Conservation (phyloP, 2,888 invertebrate genomes). For the Nebria salina region DNA sequence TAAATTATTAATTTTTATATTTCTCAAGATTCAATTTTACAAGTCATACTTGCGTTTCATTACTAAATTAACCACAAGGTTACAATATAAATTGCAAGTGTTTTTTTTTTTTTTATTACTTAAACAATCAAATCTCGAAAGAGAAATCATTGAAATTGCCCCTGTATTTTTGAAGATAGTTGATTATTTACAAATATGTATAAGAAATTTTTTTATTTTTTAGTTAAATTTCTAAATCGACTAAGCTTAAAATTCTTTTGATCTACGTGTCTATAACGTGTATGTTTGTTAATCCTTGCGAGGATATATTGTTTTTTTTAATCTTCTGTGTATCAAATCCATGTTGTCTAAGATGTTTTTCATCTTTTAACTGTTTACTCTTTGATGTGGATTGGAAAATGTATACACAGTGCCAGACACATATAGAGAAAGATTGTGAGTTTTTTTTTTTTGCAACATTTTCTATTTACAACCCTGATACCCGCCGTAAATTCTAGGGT, state of each 20-base stretch:
- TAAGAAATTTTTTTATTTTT: too few species aligned
- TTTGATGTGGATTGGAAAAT: not conserved
- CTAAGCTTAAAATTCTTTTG: not conserved
- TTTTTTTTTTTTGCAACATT: not conserved
- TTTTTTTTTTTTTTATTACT: not conserved
- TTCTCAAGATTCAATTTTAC: too few species aligned
- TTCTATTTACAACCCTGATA: not conserved
- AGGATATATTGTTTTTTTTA: not conserved
- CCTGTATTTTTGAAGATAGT: not conserved
- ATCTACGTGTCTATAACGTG: not conserved
- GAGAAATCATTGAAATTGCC: constrained; percentile 2
- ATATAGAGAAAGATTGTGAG: not conserved
- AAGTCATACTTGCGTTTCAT: too few species aligned
- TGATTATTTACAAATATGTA: too few species aligned
- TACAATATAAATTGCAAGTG: not conserved
- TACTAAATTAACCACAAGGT: too few species aligned
- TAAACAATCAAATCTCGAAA: not conserved
- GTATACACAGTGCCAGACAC: not conserved
- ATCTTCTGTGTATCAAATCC: not conserved
- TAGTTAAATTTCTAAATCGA: too few species aligned
- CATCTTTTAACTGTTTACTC: not conserved
- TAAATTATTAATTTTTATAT: too few species aligned
- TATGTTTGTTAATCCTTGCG: not conserved
- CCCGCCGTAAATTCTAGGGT: not conserved
- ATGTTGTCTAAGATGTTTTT: not conserved